Evolutionary conservation across 2,797 vertebrate genomes (phyloP).

Genomic region (Halcyon leucocephala): DNA sequence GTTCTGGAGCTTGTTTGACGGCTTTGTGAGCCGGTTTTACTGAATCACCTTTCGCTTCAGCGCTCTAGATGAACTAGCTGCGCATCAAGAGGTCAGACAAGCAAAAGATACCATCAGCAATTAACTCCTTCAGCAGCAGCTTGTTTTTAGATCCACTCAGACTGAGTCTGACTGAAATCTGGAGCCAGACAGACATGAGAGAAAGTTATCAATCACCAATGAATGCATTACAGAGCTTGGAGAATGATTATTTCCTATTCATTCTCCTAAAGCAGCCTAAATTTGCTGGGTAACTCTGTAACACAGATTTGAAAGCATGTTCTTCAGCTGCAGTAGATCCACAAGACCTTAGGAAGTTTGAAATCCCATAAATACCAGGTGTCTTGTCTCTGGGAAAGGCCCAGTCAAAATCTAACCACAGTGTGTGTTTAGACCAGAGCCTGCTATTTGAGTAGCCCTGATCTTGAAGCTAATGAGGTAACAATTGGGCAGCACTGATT

Average conservation of each 20-base stretch:
- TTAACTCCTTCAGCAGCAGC: slow-evolving; percentile 23
- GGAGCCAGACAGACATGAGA: rapidly evolving
- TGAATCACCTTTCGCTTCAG: neutral
- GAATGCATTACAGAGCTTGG: neutral
- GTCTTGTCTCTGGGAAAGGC: neutral
- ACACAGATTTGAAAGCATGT: neutral
- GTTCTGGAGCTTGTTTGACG: slow-evolving; percentile 15
- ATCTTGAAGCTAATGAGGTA: neutral
- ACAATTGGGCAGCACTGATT: neutral
- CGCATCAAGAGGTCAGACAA: neutral
- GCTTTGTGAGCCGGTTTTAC: neutral
- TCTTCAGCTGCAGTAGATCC: neutral
- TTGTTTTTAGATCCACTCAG: neutral
- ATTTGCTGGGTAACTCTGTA: neutral
- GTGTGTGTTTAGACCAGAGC: rapidly evolving
- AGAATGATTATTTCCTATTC: neutral
- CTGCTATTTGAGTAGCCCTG: neutral
- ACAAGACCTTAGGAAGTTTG: neutral
- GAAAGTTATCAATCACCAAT: neutral
- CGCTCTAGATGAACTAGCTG: neutral
- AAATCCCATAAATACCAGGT: neutral
- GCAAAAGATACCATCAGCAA: neutral
- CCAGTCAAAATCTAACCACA: neutral
- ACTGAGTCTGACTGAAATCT: neutral
- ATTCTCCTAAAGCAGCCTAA: neutral